Base-by-base conservation (phyloP, 1,140 invertebrate species). In the Lepeophtheirus salmonis region DNA sequence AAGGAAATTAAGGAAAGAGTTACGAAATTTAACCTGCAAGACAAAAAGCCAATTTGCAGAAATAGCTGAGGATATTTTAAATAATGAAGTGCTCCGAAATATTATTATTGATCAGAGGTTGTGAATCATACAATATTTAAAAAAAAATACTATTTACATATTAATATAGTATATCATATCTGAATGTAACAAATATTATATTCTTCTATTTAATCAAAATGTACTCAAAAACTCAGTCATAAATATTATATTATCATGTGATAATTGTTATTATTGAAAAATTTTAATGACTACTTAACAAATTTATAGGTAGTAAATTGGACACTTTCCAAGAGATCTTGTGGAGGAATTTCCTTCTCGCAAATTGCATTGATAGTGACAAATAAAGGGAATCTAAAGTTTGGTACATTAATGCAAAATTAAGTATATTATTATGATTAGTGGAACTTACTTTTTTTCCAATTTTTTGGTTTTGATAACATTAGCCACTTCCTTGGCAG, bases 331-430 rank as follows among this genome's bases (percentile, higher is more conserved):
- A 54, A 21, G 52, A 54, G 52, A 20, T 54, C 17, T 4, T 23
- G 17, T 24, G 52, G 52, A 3, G 52, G 23, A 21, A 21, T 20
- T 20, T 54, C 52, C 17, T 20, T 21, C 4, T 21, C 23, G 13
- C 52, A 54, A n/a, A 54, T 54, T 24, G 18, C 2, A 54, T 50
- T 20, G 23, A 54, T 24, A 2, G 52, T 54, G 22, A 24, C 52
- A 54, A 54, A 54, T 1, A 54, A 20, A 2, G 52, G 52, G 13
- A 54, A 54, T 23, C 17, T 20, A 24, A 54, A 21, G n/a, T 54
- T 20, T 20, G 2, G 23, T 54, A 1, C n/a, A 13, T 20, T n/a
- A 54, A 54, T 10, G 30, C n/a, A 41, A 6, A 41, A 41, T 10
- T 41, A n/a, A n/a, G n/a, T 41, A 10, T 41, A 41, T 41, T n/a